Percentiles rank a stretch among this genome's conserved stretches.
phyloP scores from a whole-genome alignment of 1,140 invertebrate species.

The Cardiocondyla obscurior region DNA sequence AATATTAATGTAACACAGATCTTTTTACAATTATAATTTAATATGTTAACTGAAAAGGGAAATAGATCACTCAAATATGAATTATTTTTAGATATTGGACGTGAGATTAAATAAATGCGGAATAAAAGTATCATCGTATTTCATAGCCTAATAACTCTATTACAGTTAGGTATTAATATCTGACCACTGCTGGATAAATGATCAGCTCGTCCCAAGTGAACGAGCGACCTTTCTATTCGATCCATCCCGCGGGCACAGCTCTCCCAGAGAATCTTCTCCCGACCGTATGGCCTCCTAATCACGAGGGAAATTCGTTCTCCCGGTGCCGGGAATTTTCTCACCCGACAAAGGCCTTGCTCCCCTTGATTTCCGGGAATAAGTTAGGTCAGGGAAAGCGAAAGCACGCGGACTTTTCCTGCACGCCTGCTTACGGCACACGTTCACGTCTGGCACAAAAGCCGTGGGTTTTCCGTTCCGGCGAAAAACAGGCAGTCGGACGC shows the following conservation, averaged over 20 bases:
- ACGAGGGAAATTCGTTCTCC: conserved; percentile 76
- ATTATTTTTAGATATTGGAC: not conserved
- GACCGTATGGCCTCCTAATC: conserved; percentile 74
- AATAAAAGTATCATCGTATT: not conserved
- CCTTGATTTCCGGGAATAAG: conserved; percentile 59
- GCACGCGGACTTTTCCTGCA: conserved; percentile 55
- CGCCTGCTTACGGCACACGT: conserved; percentile 62
- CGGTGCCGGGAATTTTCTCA: conserved; percentile 76
- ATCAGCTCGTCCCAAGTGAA: not conserved
- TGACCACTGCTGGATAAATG: not conserved
- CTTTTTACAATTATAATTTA: not conserved
- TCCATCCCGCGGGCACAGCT: conserved; percentile 57
- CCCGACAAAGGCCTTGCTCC: conserved; percentile 51
- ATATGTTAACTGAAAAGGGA: not conserved
- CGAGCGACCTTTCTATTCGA: not conserved
- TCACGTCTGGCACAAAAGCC: conserved; percentile 64
- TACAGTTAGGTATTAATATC: not conserved
- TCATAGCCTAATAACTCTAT: not conserved
- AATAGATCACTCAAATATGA: not conserved
- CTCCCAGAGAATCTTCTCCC: conserved; percentile 61
- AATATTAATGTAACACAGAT: not conserved
- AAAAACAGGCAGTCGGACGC: conserved; percentile 30
- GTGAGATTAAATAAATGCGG: not conserved
- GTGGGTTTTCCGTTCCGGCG: conserved; percentile 67
- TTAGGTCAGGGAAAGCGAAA: conserved; percentile 66